Evolutionary conservation across 2,797 vertebrate genomes (phyloP).

Genomic region (Presbytis comata): DNA sequence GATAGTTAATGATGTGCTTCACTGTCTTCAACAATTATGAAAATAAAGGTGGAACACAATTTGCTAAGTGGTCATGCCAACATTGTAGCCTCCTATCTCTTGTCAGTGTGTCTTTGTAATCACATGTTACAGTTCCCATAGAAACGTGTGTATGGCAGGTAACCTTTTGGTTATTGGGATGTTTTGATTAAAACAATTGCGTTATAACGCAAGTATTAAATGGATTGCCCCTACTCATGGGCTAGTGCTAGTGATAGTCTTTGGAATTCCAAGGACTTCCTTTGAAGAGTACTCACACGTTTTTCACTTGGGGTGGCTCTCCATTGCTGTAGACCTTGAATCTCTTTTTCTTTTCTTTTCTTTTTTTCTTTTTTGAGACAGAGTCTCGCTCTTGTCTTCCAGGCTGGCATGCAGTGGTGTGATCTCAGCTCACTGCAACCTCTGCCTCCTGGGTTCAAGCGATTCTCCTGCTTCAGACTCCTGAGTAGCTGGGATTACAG

Average conservation of each 20-base stretch:
- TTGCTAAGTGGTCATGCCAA: background rate
- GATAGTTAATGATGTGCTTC: background rate
- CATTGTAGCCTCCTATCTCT: background rate
- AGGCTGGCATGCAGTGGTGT: too few relatives aligned
- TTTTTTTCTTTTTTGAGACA: too few relatives aligned
- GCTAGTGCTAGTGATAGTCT: background rate
- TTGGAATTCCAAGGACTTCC: background rate
- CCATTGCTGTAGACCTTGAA: background rate
- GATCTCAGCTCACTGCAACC: too few relatives aligned
- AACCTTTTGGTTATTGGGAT: background rate
- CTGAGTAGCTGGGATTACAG: too few relatives aligned
- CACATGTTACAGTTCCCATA: background rate
- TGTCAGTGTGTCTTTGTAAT: background rate
- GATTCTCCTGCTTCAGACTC: too few relatives aligned
- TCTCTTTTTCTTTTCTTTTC: too few relatives aligned
- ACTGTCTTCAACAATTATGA: background rate
- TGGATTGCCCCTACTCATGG: background rate
- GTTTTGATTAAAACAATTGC: background rate
- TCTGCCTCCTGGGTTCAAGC: too few relatives aligned
- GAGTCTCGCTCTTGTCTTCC: too few relatives aligned
- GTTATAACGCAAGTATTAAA: background rate
- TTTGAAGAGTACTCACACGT: background rate
- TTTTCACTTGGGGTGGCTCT: background rate
- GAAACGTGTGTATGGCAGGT: background rate
- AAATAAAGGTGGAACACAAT: background rate